A percentile compares a stretch with the other conserved stretches of the same genome.
These are phyloP conservation scores for Bungarus multicinctus DNA, from an alignment of 2,113 vertebrate species.

Conservation along the genomic window DNA sequence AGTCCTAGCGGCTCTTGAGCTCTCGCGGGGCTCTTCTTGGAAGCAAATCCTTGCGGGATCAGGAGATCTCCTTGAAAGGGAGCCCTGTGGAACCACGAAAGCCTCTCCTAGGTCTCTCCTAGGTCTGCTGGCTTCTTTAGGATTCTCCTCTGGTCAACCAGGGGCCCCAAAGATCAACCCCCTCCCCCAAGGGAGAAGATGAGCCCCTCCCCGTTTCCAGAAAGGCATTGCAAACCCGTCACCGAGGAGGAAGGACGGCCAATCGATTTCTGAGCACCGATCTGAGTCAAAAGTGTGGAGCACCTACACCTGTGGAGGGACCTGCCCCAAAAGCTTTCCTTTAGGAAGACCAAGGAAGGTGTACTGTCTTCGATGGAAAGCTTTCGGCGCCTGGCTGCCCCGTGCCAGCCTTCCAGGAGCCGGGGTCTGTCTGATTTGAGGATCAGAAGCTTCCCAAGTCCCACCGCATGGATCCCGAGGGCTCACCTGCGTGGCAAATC, in stretches of 20 bases:
- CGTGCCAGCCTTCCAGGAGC: constrained; percentile 34
- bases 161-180: not conserved
- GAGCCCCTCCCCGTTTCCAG: not conserved
- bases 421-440: not conserved
- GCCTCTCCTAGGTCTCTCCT: not conserved
- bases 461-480: constrained; percentile 22
- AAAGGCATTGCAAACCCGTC: no score
- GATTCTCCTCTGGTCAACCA: not conserved
- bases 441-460: not conserved
- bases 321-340: constrained; percentile 21
- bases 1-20: not conserved
- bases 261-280: not conserved
- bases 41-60: not conserved
- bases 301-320: not conserved
- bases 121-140: not conserved
- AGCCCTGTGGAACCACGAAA: no score
- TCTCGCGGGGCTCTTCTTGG: not conserved
- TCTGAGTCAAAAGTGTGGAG: not conserved
- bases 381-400: not conserved
- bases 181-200: no score
- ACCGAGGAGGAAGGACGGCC: not conserved
- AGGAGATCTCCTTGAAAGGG: no score
- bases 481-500: constrained; percentile 66
- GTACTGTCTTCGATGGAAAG: not conserved
- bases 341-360: constrained; percentile 1